A percentile compares a stretch with the other conserved stretches of the same genome.
Conservation (phyloP, 2,113 vertebrate genomes). For the Centropus unirufus region DNA sequence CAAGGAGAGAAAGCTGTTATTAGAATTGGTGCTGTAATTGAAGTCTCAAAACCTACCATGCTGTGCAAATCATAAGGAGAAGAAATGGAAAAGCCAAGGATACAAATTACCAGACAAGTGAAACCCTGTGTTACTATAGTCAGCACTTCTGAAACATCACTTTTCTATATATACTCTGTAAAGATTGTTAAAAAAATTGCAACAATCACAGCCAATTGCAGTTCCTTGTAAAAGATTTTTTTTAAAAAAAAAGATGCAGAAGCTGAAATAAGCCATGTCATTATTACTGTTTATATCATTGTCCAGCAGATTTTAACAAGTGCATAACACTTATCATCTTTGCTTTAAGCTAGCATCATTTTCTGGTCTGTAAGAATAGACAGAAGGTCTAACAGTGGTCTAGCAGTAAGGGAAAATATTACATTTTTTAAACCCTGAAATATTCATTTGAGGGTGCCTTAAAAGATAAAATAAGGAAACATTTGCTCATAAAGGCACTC, state of each 20-base stretch:
- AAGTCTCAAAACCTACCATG: background rate
- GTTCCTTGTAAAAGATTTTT: background rate
- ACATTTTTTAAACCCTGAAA: rapidly evolving
- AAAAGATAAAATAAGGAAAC: background rate
- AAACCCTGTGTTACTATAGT: conserved; percentile 31
- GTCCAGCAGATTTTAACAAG: background rate
- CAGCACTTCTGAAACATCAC: background rate
- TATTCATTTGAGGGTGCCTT: background rate
- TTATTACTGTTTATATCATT: background rate
- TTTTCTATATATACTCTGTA: background rate
- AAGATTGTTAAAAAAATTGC: background rate
- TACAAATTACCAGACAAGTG: background rate
- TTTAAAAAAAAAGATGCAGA: background rate
- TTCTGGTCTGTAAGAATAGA: background rate
- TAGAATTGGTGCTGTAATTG: background rate
- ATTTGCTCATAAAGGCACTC: background rate
- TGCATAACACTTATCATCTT: background rate
- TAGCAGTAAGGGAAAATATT: too few relatives aligned
- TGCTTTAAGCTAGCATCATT: background rate
- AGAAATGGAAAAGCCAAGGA: background rate
- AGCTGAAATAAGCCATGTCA: background rate
- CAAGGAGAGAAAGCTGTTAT: conserved; percentile 12
- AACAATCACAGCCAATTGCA: background rate
- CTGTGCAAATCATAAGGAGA: conserved; percentile 21
- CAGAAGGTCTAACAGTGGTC: background rate